phyloP scores from a whole-genome alignment of 2,113 vertebrate genomes.

The Pomatostomus ruficeps region DNA sequence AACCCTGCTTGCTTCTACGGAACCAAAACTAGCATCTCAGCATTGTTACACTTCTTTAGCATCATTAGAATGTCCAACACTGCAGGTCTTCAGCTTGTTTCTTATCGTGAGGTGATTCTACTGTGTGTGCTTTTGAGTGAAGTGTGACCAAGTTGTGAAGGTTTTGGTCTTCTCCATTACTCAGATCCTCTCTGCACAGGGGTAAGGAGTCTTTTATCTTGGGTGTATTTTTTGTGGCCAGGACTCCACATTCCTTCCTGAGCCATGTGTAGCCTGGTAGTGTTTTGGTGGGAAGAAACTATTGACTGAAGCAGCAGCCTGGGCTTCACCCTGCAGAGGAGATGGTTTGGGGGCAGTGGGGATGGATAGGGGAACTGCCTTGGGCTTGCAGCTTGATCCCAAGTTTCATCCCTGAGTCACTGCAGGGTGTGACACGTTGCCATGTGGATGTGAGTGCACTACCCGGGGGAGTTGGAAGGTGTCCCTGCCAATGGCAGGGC shows the following conservation, averaged over 20 bases:
- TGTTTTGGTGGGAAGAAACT: not conserved
- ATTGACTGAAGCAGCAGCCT: not conserved
- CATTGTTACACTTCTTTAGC: not conserved
- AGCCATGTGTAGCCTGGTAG: not conserved
- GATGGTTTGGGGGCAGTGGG: not conserved
- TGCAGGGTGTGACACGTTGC: not conserved
- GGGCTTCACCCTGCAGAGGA: not conserved
- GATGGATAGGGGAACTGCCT: not conserved
- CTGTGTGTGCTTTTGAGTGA: not conserved
- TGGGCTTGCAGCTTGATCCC: not conserved
- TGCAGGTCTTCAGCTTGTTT: not conserved
- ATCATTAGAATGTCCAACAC: not conserved
- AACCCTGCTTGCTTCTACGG: not conserved
- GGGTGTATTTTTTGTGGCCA: not conserved
- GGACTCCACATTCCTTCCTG: fast-evolving
- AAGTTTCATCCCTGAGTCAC: not conserved
- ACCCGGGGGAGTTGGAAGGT: not conserved
- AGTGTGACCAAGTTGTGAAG: not conserved
- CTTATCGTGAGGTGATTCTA: fast-evolving
- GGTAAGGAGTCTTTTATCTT: not conserved
- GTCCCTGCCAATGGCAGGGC: not conserved
- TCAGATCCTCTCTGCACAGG: not conserved
- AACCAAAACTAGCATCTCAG: not conserved
- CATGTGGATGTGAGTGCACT: fast-evolving
- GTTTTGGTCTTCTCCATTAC: not conserved